phyloP scores from a whole-genome alignment of 1,140 invertebrate genomes.

The Musca vetustissima region DNA sequence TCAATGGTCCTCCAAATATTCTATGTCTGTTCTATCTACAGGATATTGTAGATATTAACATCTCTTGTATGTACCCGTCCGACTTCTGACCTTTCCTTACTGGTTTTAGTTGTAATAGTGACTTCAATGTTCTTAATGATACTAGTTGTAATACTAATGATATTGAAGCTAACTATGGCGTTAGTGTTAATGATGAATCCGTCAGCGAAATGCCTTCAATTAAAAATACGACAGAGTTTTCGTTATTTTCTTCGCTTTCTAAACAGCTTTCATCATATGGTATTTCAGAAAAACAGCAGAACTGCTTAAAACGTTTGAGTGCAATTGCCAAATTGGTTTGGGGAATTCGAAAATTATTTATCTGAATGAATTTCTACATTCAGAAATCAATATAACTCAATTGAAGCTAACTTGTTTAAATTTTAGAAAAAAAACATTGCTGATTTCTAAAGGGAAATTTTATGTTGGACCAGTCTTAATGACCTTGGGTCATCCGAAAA shows the following conservation, averaged over 20 bases:
- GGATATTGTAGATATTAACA: no score
- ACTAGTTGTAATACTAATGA: neutral
- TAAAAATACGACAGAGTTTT: neutral
- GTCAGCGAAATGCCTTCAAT: neutral
- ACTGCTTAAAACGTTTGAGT: neutral
- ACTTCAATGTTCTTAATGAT: no score
- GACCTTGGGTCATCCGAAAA: neutral
- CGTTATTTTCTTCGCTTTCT: neutral
- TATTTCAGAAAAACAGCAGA: conserved; percentile 6
- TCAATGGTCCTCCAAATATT: no score
- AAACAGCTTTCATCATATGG: conserved; percentile 1
- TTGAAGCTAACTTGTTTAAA: conserved; percentile 1
- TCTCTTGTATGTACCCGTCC: no score
- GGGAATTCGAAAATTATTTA: conserved; percentile 1
- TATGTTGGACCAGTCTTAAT: neutral
- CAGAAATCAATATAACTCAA: neutral
- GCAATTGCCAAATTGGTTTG: neutral
- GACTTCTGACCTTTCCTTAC: no score
- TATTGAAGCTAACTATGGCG: neutral
- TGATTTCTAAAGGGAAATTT: neutral
- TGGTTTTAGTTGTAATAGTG: no score
- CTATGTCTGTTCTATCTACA: no score
- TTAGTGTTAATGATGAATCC: neutral
- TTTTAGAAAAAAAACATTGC: neutral
- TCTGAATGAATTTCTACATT: neutral